Conservation (phyloP, 2,888 invertebrate species). For the Lapara coniferarum region DNA sequence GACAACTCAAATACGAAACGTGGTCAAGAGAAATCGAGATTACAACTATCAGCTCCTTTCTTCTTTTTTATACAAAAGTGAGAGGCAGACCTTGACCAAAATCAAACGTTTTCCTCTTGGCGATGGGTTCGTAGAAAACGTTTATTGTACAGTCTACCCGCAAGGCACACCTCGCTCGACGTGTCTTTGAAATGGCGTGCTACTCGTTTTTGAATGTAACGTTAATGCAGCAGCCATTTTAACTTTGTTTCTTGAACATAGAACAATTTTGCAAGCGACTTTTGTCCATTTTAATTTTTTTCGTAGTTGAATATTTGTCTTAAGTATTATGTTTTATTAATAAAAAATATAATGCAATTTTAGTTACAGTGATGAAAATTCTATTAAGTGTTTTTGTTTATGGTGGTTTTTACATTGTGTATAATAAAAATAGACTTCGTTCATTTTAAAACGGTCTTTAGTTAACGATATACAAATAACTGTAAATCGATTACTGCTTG, state of each 20-base stretch:
- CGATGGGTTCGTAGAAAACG: constrained; percentile 14
- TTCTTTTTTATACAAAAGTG: constrained; percentile 18
- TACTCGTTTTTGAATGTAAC: constrained; percentile 35
- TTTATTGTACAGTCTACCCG: constrained; percentile 29
- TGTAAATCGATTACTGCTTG: background rate
- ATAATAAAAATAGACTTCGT: background rate
- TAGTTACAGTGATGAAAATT: no score
- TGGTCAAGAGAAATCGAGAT: constrained; percentile 25
- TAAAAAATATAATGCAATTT: background rate
- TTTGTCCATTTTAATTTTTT: background rate
- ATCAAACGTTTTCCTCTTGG: constrained; percentile 13
- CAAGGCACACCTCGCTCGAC: constrained; percentile 32
- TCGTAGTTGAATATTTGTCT: background rate
- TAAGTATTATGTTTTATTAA: background rate
- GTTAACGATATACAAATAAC: constrained; percentile 4
- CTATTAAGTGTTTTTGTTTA: background rate
- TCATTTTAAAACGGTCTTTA: background rate
- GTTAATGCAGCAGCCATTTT: constrained; percentile 24
- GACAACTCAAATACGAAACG: constrained; percentile 26
- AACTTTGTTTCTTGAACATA: constrained; percentile 6
- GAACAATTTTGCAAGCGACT: constrained; percentile 15
- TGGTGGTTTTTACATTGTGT: background rate
- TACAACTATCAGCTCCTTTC: background rate
- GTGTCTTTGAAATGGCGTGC: constrained; percentile 33
- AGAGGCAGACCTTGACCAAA: constrained; percentile 14